Percentiles rank a stretch among this genome's conserved stretches.
Conservation (phyloP, 2,113 vertebrate genomes). For the Malurus alboscapulatus region DNA sequence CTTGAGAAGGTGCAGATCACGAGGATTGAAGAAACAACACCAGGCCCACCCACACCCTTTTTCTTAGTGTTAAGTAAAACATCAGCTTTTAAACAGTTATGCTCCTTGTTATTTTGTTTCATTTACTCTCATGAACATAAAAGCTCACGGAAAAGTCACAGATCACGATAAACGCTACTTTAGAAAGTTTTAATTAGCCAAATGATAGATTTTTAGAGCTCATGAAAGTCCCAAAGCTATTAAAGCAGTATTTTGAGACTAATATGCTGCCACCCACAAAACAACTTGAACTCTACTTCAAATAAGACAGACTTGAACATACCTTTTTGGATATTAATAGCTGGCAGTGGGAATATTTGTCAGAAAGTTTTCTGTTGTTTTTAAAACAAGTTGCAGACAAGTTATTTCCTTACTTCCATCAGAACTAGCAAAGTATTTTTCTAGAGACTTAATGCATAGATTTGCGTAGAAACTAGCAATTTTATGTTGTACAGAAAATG, state of each 20-base stretch:
- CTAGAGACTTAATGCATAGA: not conserved
- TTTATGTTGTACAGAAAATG: not conserved
- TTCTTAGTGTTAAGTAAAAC: not conserved
- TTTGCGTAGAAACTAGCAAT: not conserved
- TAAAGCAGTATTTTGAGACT: not conserved
- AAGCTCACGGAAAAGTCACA: not conserved
- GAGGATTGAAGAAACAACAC: not conserved
- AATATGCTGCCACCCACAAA: not conserved
- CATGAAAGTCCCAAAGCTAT: not conserved
- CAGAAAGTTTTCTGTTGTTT: not conserved
- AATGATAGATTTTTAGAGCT: not conserved
- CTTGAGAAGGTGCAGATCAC: not conserved
- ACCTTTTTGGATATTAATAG: not conserved
- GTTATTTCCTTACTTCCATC: not conserved
- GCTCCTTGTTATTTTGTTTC: not conserved
- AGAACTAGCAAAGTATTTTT: not conserved
- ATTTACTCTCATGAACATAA: not conserved
- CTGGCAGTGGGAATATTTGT: not conserved
- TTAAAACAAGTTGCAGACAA: not conserved
- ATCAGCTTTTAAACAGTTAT: not conserved
- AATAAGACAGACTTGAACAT: not conserved
- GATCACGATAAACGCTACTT: not conserved
- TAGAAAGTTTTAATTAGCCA: not conserved
- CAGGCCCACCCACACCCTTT: fast-evolving
- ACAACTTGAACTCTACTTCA: not conserved